Evolutionary conservation across 1,140 invertebrate genomes (phyloP), one percentile per base, ranked within the genome.

Genomic region (Cyclina sinensis): DNA sequence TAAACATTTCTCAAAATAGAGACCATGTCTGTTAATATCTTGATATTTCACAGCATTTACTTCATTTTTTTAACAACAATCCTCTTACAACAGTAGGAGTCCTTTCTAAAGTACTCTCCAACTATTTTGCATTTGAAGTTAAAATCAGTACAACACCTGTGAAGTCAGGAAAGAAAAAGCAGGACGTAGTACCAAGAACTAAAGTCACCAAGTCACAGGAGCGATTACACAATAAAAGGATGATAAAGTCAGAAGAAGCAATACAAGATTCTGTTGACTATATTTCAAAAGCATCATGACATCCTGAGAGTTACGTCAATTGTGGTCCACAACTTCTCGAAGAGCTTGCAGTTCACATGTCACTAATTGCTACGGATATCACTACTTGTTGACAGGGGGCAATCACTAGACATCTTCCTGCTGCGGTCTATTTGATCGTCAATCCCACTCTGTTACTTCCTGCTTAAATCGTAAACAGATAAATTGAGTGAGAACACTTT

Each of bases 341-440:
- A 27, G 16, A 70, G 11, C 24, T n/a, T 2, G 24, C 39, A 24
- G 43, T 76, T 76, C 73, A 48, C 73, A 76, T 76, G 65, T 70
- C 65, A 70, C 21, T 70, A 76, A 76, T 76, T 76, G 46, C 73
- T 27, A 30, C 73, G 73, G 73, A 76, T 48, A 76, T 35, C 21
- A 9, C 32, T 76, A 48, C 73, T 76, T 76, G 39, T 51, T 30
- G 43, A 76, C 73, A 76, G 39, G 73, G 73, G 73, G 73, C 73
- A 76, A 76, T 76, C 73, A 48, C 73, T 76, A 27, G 39, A 76
- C 73, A 27, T 27, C 24, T 76, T 76, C 73, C 73, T 76, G 73
- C 24, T 4, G 39, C 73, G 46, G 73, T 48, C 24, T 30, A 76
- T 76, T 76, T 76, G 73, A 76, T 76, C 24, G 24, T 30, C 24